Base-by-base conservation (phyloP, 2,888 invertebrate genomes). In the Spodoptera exigua region DNA sequence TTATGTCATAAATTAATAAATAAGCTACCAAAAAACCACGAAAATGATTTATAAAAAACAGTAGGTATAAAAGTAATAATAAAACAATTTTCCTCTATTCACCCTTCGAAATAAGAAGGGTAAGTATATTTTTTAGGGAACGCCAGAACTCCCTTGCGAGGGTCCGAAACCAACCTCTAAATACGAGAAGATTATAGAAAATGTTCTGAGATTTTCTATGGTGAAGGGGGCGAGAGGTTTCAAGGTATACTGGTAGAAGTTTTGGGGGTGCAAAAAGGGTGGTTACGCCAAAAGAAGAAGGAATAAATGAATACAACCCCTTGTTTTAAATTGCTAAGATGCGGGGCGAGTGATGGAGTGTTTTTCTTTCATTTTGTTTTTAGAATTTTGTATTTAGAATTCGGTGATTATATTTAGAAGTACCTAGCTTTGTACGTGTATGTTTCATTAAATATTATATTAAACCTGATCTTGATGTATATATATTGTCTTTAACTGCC, bases 251-350 rank as follows among this genome's bases (percentile, higher is more conserved):
- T 82, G 80, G 89, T 74, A 56, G 64, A 59, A 39, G 32, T 64
- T 55, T 53, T 56, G 75, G 79, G 85, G 71, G 81, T 68, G 70
- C 43, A n/a, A 39, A 46, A 18, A 41, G 76, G 77, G 79, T 70
- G 77, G 79, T 74, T 76, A 65, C 65, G 69, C 77, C 59, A 83
- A 88, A 88, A 91, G 89, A 90, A 89, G 86, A 89, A 88, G 88
- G 84, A 89, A 91, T 87, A 88, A 90, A 89, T 87, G 87, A 86
- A 81, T 76, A 70, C 67, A 80, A 81, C 88, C 89, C 88, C 85
- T 27, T 82, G 80, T 90, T 90, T 90, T 87, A 89, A 91, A 91
- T 92, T 89, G 86, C 84, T 81, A 88, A 89, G 89, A 88, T 79
- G 85, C 79, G 85, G 73, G 78, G 72, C 58, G 60, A 66, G 12